phyloP scores from a whole-genome alignment of 2,113 vertebrate species.

The Pyrgilauda ruficollis region DNA sequence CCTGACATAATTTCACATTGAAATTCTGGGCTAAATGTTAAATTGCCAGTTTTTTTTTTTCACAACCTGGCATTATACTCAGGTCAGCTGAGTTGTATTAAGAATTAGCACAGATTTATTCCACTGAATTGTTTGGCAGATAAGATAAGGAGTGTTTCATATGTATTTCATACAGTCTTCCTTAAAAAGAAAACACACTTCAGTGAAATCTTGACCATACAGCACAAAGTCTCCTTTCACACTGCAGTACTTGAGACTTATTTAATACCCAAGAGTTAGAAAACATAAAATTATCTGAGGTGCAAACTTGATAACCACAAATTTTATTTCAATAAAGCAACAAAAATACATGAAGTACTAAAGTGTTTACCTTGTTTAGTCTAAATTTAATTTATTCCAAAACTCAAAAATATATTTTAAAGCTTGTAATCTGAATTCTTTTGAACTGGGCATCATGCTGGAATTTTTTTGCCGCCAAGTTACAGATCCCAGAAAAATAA shows the following conservation, averaged over 20 bases:
- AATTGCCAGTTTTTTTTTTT: neutral
- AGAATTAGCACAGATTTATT: slow-evolving; percentile 9
- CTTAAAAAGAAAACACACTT: neutral
- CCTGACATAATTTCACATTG: neutral
- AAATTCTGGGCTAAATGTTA: neutral
- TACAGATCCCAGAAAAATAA: slow-evolving; percentile 29
- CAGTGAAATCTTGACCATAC: neutral
- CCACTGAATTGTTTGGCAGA: neutral
- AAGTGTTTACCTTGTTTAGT: neutral
- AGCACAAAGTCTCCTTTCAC: neutral
- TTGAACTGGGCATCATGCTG: neutral
- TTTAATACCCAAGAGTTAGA: neutral
- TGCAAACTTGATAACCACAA: neutral
- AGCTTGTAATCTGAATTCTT: neutral
- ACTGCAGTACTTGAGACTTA: neutral
- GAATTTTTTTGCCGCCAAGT: neutral
- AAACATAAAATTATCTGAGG: neutral
- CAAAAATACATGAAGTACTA: neutral
- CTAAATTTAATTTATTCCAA: neutral
- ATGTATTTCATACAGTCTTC: neutral
- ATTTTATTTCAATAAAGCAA: neutral
- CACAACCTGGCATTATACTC: neutral
- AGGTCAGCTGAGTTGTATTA: slow-evolving; percentile 34
- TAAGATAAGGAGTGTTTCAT: neutral
- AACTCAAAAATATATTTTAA: neutral